These are phyloP conservation scores for Hypsopygia costalis DNA, from an alignment of 2,888 invertebrate genomes.

Conservation along the genomic window DNA sequence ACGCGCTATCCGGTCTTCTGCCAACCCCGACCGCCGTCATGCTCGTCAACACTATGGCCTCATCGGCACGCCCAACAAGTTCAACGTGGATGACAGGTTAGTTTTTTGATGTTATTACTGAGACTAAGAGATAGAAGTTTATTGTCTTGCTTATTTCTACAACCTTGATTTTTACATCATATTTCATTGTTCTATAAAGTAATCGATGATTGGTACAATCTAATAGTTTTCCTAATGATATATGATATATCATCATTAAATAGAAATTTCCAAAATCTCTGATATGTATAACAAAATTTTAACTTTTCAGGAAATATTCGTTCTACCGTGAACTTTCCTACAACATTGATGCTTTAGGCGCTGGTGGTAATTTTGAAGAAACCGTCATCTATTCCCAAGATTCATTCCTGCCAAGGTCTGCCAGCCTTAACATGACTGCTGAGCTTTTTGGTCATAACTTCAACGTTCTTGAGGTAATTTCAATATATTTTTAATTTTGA, in stretches of 20 bases:
- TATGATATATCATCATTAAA: too few species aligned
- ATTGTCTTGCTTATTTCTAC: not conserved
- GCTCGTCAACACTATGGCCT: slow-evolving; percentile 75
- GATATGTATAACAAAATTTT: too few species aligned
- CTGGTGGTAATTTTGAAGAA: slow-evolving; percentile 84
- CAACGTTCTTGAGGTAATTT: slow-evolving; percentile 85
- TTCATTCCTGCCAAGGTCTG: slow-evolving; percentile 88
- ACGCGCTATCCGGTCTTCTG: slow-evolving; percentile 87
- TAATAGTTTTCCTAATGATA: too few species aligned
- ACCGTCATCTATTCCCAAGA: slow-evolving; percentile 91
- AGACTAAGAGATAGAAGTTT: too few species aligned
- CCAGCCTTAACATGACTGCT: slow-evolving; percentile 86
- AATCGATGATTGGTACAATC: too few species aligned
- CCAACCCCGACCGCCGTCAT: slow-evolving; percentile 85
- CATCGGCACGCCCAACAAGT: slow-evolving; percentile 76
- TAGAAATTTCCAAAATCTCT: too few species aligned
- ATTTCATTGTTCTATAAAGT: too few species aligned
- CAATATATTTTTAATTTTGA: too few species aligned
- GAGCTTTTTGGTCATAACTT: slow-evolving; percentile 89
- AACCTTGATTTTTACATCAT: too few species aligned
- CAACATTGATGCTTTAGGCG: slow-evolving; percentile 84
- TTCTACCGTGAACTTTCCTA: slow-evolving; percentile 89
- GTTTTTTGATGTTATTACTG: too few species aligned
- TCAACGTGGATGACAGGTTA: slow-evolving; percentile 85
- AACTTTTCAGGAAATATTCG: slow-evolving; percentile 84